Evolutionary conservation across 2,113 vertebrate species (phyloP), one percentile per base, ranked within the genome.

Genomic region (Indicator maculatus): DNA sequence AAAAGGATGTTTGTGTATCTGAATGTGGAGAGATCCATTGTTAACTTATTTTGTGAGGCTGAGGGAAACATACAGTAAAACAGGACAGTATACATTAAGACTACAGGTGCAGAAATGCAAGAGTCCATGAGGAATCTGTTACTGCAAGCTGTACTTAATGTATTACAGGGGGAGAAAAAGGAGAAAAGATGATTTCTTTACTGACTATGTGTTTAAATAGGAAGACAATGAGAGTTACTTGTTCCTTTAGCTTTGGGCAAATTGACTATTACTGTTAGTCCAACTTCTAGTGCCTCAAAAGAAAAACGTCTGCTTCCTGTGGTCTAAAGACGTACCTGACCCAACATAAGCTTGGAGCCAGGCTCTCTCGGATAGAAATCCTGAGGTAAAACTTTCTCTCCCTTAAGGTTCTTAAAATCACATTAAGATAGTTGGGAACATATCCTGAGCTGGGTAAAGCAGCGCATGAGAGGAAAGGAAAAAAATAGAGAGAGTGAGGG

Each of bases 261-360:
- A 73, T 65, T 86, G 72, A 80, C 72, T 92, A 77, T 93, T 93
- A 79, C 81, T 83, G 69, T 93, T 89, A 85, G 75, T 64, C 41
- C 69, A 95, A 83, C 21, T 89, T 65, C 47, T 78, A 85, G 86
- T 95, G 93, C 93, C 95, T 96, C 90, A 66, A 84, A 94, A 74
- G 75, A 84, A 88, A 86, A 86, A 11, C 76, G 78, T 47, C 64
- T 72, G 5, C n/a, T 87, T 90, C 74, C 59, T 84, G 44, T 89
- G 55, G 65, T 95, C 76, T 78, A 18, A 72, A 72, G 64, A 44
- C 0, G 2, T 65, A 85, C 30, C 55, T 72, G 90, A 86, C 71
- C 55, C 1, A 0, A 61, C 44, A 52, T 9, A 45, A 87, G 72
- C 52, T 58, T 6, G 6, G n/a, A 77, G 38, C 38, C 69, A 80